These are phyloP conservation scores for Scytalopus superciliaris DNA, from an alignment of 2,113 vertebrate species.

Conservation along the genomic window DNA sequence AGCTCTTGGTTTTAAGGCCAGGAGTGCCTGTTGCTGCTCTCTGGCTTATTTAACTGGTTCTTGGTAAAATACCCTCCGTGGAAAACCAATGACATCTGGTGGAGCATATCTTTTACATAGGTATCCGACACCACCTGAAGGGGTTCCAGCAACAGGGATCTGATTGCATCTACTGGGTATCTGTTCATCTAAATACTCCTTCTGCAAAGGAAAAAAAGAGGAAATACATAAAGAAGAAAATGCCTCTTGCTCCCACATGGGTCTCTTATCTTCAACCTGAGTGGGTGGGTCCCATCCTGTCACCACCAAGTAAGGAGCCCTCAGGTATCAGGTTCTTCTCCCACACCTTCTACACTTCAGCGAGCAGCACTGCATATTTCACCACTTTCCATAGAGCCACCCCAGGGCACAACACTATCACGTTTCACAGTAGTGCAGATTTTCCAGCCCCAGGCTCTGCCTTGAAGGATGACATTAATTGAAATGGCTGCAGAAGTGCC, in stretches of 20 bases:
- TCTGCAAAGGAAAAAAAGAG: not conserved
- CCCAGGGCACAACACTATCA: not conserved
- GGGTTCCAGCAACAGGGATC: not conserved
- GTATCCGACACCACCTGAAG: not conserved
- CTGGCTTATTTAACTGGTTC: not conserved
- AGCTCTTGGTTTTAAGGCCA: not conserved
- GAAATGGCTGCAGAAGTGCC: not conserved
- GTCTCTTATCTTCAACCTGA: not conserved
- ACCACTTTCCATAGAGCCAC: not conserved
- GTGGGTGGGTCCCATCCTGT: not conserved
- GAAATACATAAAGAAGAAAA: not conserved
- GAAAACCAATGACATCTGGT: not conserved
- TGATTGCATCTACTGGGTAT: not conserved
- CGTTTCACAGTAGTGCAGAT: not conserved
- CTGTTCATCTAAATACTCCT: not conserved
- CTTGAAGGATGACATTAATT: not conserved
- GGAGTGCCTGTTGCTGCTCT: not conserved
- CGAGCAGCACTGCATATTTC: not conserved
- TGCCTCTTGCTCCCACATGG: not conserved
- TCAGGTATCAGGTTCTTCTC: not conserved
- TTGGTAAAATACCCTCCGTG: not conserved
- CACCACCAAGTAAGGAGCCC: not conserved
- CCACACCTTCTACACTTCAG: not conserved
- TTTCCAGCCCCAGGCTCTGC: not conserved
- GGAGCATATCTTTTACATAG: accelerated